Percentiles rank a stretch among this genome's conserved stretches.
phyloP scores from a whole-genome alignment of 2,113 vertebrate genomes.

The Macaca mulatta region DNA sequence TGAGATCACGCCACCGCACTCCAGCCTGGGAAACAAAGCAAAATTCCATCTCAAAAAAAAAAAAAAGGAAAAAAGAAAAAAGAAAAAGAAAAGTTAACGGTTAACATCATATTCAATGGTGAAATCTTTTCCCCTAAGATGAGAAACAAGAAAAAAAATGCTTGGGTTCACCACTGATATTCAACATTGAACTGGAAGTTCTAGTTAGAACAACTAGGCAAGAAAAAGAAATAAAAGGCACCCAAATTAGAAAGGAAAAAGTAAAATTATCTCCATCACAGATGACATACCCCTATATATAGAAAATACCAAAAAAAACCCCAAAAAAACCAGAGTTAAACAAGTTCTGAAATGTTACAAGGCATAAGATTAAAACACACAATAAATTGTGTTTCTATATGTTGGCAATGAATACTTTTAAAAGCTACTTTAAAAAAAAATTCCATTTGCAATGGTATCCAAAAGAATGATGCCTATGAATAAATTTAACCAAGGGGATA shows the following conservation, averaged over 20 bases:
- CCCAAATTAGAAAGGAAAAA: background rate
- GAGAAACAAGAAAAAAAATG: no score
- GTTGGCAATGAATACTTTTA: background rate
- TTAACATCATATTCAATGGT: no score
- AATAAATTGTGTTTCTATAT: background rate
- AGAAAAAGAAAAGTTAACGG: no score
- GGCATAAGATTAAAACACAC: background rate
- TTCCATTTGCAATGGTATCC: background rate
- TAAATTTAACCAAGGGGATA: background rate
- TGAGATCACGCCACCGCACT: no score
- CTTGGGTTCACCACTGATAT: no score
- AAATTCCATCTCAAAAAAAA: no score
- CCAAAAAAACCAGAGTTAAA: background rate
- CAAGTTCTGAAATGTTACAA: background rate
- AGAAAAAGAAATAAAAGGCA: background rate
- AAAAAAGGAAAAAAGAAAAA: no score
- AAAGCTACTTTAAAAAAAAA: background rate
- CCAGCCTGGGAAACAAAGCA: no score
- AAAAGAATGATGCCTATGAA: background rate
- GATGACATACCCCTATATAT: background rate
- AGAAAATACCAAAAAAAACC: background rate
- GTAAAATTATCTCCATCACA: background rate
- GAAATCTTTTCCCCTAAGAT: no score
- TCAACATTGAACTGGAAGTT: no score
- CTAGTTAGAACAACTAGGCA: no score